Evolutionary conservation across 1,140 invertebrate genomes (phyloP), one percentile per base, ranked within the genome.

Genomic region (Glomeris maerens): DNA sequence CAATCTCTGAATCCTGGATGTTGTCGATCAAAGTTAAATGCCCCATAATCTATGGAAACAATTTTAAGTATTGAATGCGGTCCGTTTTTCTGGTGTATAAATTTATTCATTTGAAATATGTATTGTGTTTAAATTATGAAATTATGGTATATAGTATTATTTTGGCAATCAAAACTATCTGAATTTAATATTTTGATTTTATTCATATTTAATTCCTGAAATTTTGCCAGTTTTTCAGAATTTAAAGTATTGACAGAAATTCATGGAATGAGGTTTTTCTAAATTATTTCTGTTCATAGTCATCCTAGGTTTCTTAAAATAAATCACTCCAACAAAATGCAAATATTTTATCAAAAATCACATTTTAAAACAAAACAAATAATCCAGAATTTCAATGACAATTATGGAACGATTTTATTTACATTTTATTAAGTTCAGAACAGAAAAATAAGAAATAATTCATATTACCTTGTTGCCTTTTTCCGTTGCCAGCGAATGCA

Each of bases 21-120:
- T 84, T 78, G 0, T 83, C 81, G 60, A 90, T 83, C 61, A 81
- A 77, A 21, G 76, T 78, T 27, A 89, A 69, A 62, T 90, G 83
- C 61, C 77, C 77, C 41, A 86, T 72, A 54, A 90, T 83, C 47
- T 76, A 53, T n/a, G 56, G 47, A 50, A 52, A 53, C 31, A 42
- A 55, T 22, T n/a, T 45, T n/a, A 47, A 29, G 21, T 26, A 27
- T 52, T n/a, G n/a, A n/a, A n/a, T n/a, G n/a, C n/a, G n/a, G n/a
- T 2, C 14, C 20, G 0, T 20, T 46, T 48, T 57, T 53, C 21
- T 47, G 26, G 13, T 52, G 36, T 49, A 59, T 52, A 2, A 59
- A 25, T 39, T 57, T 57, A 14, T 40, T 44, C 5, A 59, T 41
- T 26, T 59, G 57, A 2, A 50, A 5, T 26, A 51, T 51, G 26